phyloP scores from a whole-genome alignment of 2,113 vertebrate species.

The Etheostoma spectabile region DNA sequence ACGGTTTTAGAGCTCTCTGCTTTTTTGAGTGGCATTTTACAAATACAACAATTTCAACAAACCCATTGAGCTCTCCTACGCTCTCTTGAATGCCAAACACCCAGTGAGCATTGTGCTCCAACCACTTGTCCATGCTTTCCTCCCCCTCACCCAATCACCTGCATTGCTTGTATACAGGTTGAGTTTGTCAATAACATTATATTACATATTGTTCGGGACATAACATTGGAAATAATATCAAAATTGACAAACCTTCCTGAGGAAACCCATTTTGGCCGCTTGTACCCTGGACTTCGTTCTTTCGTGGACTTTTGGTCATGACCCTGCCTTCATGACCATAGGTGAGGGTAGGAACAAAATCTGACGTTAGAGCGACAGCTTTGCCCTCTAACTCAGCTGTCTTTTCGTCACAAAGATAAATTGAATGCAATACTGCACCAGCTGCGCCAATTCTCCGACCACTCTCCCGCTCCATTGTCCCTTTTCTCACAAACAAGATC shows the following conservation, averaged over 20 bases:
- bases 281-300: no score
- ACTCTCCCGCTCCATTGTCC: no score
- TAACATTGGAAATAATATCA: neutral
- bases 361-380: no score
- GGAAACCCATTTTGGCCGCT: no score
- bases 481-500: no score
- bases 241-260: neutral
- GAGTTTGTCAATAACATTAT: slow-evolving; percentile 4
- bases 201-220: slow-evolving; percentile 4
- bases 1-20: slow-evolving; percentile 58
- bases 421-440: no score
- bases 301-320: no score
- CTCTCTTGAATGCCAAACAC: slow-evolving; percentile 74
- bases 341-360: no score
- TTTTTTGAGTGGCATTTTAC: slow-evolving; percentile 68
- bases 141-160: slow-evolving; percentile 66
- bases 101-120: slow-evolving; percentile 60
- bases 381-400: no score
- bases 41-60: slow-evolving; percentile 67
- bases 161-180: slow-evolving; percentile 7
- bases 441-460: no score
- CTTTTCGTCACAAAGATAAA: no score
- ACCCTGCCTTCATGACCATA: no score
- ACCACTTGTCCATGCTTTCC: slow-evolving; percentile 62
- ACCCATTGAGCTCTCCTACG: slow-evolving; percentile 70